These are phyloP conservation scores for Magallana ariakensis DNA, from an alignment of 1,140 invertebrate species.

Conservation along the genomic window DNA sequence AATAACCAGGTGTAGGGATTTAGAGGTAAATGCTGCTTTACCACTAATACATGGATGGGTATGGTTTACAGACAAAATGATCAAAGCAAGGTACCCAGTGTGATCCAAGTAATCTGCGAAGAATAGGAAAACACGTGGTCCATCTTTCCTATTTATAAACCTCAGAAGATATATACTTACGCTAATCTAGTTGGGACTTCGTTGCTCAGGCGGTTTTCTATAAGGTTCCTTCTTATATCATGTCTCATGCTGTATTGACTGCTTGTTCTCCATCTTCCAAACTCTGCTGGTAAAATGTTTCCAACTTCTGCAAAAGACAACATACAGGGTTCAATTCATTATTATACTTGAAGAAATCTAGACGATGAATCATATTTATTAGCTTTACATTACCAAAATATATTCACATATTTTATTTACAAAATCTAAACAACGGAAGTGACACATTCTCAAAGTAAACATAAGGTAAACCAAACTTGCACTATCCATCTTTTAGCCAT, in stretches of 20 bases:
- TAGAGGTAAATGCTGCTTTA: background rate
- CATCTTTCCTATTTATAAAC: too few relatives aligned
- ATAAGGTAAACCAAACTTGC: too few relatives aligned
- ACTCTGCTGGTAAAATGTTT: slow-evolving; percentile 62
- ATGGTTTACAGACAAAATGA: slow-evolving; percentile 10
- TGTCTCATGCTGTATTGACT: slow-evolving; percentile 59
- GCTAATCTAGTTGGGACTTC: slow-evolving; percentile 58
- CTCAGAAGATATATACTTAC: slow-evolving; percentile 50
- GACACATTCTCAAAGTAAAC: too few relatives aligned
- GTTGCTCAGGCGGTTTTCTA: slow-evolving; percentile 54
- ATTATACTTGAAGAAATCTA: background rate
- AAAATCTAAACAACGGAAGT: too few relatives aligned
- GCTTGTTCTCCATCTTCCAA: slow-evolving; percentile 59
- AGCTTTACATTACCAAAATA: too few relatives aligned
- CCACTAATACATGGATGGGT: background rate
- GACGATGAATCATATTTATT: too few relatives aligned
- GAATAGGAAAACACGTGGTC: too few relatives aligned
- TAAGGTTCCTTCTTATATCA: slow-evolving; percentile 65
- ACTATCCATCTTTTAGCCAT: too few relatives aligned
- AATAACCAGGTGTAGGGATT: slow-evolving; percentile 25
- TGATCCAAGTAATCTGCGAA: background rate
- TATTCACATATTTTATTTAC: too few relatives aligned
- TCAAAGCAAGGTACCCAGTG: background rate
- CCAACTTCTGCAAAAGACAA: slow-evolving; percentile 62
- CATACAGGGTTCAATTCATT: background rate